Percentiles rank a stretch among this genome's conserved stretches.
Conservation (phyloP, 1,140 invertebrate genomes). For the Ericerus pela region DNA sequence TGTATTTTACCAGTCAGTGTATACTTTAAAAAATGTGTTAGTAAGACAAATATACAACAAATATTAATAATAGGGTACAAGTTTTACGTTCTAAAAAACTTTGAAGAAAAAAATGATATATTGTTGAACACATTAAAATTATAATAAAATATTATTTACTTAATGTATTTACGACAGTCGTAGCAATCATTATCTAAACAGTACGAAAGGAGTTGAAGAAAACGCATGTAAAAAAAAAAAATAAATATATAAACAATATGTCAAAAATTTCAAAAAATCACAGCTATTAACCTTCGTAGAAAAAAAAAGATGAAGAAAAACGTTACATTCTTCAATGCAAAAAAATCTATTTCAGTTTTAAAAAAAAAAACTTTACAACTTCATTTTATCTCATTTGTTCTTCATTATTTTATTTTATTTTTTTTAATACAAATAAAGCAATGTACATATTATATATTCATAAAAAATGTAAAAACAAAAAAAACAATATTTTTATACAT, state of each 20-base stretch:
- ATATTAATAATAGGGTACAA: conserved; percentile 5
- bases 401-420: too few species aligned
- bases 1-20: conserved; percentile 11
- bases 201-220: too few species aligned
- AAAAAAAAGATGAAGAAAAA: conserved; percentile 4
- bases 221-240: not conserved
- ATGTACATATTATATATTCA: too few species aligned
- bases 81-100: conserved; percentile 5
- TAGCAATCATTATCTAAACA: not conserved
- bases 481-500: not conserved
- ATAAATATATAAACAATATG: conserved; percentile 4
- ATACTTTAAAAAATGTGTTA: conserved; percentile 2
- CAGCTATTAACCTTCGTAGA: conserved; percentile 1
- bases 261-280: not conserved
- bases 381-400: too few species aligned
- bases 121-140: conserved; percentile 10
- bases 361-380: conserved; percentile 4
- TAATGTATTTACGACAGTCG: conserved; percentile 1
- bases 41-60: conserved; percentile 7
- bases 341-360: not conserved
- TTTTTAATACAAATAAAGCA: too few species aligned
- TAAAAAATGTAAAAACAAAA: too few species aligned
- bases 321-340: not conserved
- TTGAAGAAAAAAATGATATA: conserved; percentile 1
- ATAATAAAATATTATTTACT: conserved; percentile 4